Conservation (phyloP, 2,797 vertebrate genomes). For the Holocentrus rufus region DNA sequence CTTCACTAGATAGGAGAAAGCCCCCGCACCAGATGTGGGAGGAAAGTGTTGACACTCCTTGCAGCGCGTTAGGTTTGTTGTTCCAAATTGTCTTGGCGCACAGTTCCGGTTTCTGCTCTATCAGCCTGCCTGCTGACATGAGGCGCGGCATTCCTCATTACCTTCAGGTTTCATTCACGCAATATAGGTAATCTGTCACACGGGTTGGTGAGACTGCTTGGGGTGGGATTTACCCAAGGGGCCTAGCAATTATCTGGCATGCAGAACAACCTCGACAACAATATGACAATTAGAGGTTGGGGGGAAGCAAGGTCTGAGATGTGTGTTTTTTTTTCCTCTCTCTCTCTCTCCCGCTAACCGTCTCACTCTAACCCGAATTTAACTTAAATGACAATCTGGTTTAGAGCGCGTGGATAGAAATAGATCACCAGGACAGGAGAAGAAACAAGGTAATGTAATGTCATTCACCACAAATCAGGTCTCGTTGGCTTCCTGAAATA, state of each 20-base stretch:
- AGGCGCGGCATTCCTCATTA: conserved; percentile 69
- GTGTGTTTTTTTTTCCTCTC: conserved; percentile 23
- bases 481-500: conserved; percentile 74
- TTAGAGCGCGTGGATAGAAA: conserved; percentile 58
- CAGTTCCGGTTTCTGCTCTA: conserved; percentile 44
- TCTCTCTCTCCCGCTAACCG: conserved; percentile 23
- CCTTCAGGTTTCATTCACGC: conserved; percentile 62
- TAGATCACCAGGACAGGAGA: conserved; percentile 57
- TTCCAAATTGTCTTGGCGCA: conserved; percentile 18
- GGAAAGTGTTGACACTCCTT: conserved; percentile 43
- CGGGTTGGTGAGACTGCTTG: conserved; percentile 54
- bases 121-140: conserved; percentile 60
- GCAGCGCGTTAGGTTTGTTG: conserved; percentile 33
- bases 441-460: conserved; percentile 69
- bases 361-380: conserved; percentile 56
- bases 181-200: conserved; percentile 67
- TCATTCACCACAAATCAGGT: conserved; percentile 71
- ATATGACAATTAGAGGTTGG: conserved; percentile 44
- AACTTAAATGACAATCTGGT: conserved; percentile 62
- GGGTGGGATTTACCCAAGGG: conserved; percentile 58
- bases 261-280: conserved; percentile 59
- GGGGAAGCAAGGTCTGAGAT: not conserved
- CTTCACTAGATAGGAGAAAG: conserved; percentile 25
- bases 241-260: conserved; percentile 64
- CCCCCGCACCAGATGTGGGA: conserved; percentile 3